A percentile compares a stretch with the other conserved stretches of the same genome.
Evolutionary conservation across 1,140 invertebrate species (phyloP).

Genomic region (Callitettix versicolor): DNA sequence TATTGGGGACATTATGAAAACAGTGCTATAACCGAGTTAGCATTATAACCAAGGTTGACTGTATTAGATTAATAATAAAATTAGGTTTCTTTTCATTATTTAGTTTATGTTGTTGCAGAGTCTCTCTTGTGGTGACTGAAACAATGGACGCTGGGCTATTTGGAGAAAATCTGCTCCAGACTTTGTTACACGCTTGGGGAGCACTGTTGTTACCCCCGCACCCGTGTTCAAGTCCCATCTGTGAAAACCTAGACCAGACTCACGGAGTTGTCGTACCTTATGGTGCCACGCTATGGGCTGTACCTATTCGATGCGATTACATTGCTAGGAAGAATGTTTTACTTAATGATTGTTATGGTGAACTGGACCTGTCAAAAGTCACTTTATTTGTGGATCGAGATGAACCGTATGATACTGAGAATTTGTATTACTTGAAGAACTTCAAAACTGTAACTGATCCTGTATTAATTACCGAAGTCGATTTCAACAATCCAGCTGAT

Average conservation of each 20-base stretch:
- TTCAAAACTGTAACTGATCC: conserved; percentile 43
- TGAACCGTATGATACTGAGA: conserved; percentile 58
- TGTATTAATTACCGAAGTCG: conserved; percentile 41
- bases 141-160: conserved; percentile 68
- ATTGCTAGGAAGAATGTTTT: conserved; percentile 19
- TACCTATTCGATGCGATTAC: conserved; percentile 40
- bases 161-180: conserved; percentile 58
- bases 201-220: conserved; percentile 36
- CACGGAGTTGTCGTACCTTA: conserved; percentile 47
- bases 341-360: not conserved
- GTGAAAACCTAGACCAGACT: not conserved
- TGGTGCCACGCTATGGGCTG: conserved; percentile 49
- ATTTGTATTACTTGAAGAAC: conserved; percentile 38
- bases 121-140: conserved; percentile 59
- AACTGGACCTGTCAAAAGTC: not conserved
- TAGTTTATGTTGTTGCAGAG: conserved; percentile 32
- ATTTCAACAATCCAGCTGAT: conserved; percentile 50
- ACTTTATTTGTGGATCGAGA: conserved; percentile 16
- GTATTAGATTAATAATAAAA: too few species aligned
- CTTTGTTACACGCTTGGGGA: conserved; percentile 54
- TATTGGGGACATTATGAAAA: too few species aligned
- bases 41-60: too few species aligned
- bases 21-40: too few species aligned
- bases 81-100: too few species aligned
- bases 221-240: not conserved